phyloP scores from a whole-genome alignment of 2,797 vertebrate species.

The Trematomus bernacchii region DNA sequence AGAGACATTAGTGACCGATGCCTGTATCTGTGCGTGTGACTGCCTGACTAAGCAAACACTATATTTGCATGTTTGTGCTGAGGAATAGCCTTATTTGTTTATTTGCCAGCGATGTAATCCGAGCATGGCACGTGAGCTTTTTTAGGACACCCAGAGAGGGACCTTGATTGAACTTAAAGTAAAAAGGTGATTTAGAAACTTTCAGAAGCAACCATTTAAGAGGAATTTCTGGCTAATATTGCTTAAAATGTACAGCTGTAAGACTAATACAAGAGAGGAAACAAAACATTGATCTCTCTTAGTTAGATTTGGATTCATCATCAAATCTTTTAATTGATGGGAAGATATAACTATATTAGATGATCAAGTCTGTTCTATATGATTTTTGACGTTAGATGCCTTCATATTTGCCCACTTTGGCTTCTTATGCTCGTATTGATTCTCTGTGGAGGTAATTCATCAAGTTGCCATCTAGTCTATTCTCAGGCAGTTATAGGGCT shows the following conservation, averaged over 20 bases:
- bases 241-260: not conserved
- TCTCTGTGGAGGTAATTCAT: slow-evolving; percentile 17
- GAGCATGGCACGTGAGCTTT: not conserved
- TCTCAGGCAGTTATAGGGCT: not conserved
- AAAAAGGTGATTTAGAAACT: not conserved
- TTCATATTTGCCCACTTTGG: not conserved
- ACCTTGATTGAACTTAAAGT: not conserved
- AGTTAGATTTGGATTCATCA: not conserved
- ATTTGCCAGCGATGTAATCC: not conserved
- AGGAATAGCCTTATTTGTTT: slow-evolving; percentile 36
- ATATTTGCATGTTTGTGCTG: slow-evolving; percentile 41
- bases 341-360: not conserved
- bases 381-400: not conserved
- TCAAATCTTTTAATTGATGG: not conserved
- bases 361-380: not conserved
- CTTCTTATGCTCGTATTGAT: slow-evolving; percentile 16
- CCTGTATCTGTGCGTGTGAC: not conserved
- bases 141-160: not conserved
- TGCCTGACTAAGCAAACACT: not conserved
- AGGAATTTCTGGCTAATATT: not conserved
- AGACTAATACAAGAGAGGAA: not conserved
- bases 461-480: not conserved
- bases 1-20: not conserved
- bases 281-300: not conserved
- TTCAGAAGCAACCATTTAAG: not conserved